Evolutionary conservation across 2,797 vertebrate species (phyloP), one percentile per base, ranked within the genome.

Genomic region (Sibirionetta formosa): DNA sequence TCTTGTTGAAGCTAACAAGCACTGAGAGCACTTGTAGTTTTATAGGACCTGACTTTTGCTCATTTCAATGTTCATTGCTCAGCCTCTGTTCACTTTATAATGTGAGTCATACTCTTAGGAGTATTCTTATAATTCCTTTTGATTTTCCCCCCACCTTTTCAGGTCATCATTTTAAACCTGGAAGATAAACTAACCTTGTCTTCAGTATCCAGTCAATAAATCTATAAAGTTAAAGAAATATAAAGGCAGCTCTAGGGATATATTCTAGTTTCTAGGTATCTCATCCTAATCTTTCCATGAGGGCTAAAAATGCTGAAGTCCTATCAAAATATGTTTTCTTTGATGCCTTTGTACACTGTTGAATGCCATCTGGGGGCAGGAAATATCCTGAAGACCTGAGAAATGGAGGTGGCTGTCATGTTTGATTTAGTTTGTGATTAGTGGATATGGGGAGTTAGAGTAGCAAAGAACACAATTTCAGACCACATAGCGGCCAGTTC

Each of bases 181-280:
- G 50, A 88, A 82, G 72, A 75, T 70, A 94, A 93, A 82, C 78
- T 65, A 85, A 88, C 88, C 94, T 94, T 80, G 31, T 82, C 57
- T 90, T 93, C 44, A 70, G 2, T 15, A 61, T 50, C 14, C 27
- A 89, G 51, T n/a, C 73, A 83, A 75, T 83, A 93, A 91, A 94
- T 71, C 64, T 14, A 0, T 54, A 70, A 86, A 91, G 57, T 38
- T 23, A 60, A 91, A 92, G 61, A 93, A 82, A 58, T 63, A 90
- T 14, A 57, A 90, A 82, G 56, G 33, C 11, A 84, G 13, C 70
- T 70, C 71, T 72, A 65, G 42, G 58, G 56, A 93, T 10, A 58
- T 75, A 73, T 20, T 91, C 12, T 81, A n/a, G 94, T 95, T 96
- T 95, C 78, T 84, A 86, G 48, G 27, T 81, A 71, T 78, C 50